These are phyloP conservation scores for Macroglossus sobrinus DNA, from an alignment of 2,113 vertebrate species.

Conservation along the genomic window DNA sequence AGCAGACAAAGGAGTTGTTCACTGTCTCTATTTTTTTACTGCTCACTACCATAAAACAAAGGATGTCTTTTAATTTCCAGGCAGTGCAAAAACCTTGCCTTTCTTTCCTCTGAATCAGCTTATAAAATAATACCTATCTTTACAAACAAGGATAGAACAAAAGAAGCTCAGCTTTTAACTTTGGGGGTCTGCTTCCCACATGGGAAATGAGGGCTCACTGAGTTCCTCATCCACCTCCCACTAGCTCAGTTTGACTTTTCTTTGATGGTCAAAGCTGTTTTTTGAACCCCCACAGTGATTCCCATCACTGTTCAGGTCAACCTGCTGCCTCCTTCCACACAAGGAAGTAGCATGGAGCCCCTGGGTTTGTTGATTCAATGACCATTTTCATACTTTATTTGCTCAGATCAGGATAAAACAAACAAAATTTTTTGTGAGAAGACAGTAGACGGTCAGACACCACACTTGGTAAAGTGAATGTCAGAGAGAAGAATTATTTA, in stretches of 20 bases:
- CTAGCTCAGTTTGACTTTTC: neutral
- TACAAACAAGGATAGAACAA: neutral
- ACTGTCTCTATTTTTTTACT: neutral
- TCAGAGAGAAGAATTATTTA: conserved; percentile 46
- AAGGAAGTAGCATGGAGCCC: neutral
- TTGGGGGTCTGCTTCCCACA: neutral
- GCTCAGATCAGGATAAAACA: neutral
- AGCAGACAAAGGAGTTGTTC: neutral
- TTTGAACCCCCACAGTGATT: neutral
- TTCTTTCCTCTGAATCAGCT: neutral
- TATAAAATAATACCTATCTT: neutral
- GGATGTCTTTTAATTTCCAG: neutral
- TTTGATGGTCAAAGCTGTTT: neutral
- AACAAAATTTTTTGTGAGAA: neutral
- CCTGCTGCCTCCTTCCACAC: neutral
- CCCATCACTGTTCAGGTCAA: neutral
- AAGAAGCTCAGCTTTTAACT: neutral
- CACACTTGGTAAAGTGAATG: neutral
- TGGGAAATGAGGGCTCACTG: neutral
- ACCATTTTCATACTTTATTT: neutral
- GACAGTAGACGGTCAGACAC: neutral
- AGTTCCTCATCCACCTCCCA: neutral
- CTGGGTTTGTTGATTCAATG: neutral
- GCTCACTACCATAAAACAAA: neutral
- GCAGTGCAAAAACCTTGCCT: neutral